Evolutionary conservation across 2,888 invertebrate genomes (phyloP).

Genomic region (Litoditis marina): DNA sequence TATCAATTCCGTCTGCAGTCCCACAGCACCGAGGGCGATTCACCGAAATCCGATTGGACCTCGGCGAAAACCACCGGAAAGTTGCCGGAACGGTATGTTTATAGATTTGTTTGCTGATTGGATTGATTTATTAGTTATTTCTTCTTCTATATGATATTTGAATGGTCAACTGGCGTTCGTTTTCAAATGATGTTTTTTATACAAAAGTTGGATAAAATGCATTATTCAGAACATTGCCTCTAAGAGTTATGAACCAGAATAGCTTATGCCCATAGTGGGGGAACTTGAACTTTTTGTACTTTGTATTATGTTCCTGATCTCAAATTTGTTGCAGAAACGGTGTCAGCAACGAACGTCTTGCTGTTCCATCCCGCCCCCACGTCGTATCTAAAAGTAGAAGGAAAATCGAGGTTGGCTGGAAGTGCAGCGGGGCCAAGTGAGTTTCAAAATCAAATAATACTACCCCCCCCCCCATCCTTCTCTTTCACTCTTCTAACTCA

Average conservation of each 20-base stretch:
- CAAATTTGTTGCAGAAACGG: neutral
- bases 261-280: too few relatives aligned
- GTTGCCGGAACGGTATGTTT: neutral
- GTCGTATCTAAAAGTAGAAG: constrained; percentile 8
- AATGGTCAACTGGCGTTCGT: too few relatives aligned
- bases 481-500: too few relatives aligned
- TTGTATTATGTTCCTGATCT: too few relatives aligned
- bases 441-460: neutral
- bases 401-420: constrained; percentile 29
- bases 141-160: too few relatives aligned
- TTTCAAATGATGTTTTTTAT: too few relatives aligned
- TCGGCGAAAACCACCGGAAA: constrained; percentile 9
- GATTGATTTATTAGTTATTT: too few relatives aligned
- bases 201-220: neutral
- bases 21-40: constrained; percentile 17
- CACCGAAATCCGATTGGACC: constrained; percentile 20
- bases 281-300: too few relatives aligned
- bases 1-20: constrained; percentile 49
- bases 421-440: constrained; percentile 5
- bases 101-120: too few relatives aligned
- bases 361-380: constrained; percentile 16
- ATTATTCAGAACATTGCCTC: neutral
- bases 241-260: neutral
- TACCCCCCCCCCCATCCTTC: too few relatives aligned
- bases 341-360: neutral